Evolutionary conservation across 2,888 invertebrate species (phyloP), one percentile per base, ranked within the genome.

Genomic region (Agonopterix heracliana): DNA sequence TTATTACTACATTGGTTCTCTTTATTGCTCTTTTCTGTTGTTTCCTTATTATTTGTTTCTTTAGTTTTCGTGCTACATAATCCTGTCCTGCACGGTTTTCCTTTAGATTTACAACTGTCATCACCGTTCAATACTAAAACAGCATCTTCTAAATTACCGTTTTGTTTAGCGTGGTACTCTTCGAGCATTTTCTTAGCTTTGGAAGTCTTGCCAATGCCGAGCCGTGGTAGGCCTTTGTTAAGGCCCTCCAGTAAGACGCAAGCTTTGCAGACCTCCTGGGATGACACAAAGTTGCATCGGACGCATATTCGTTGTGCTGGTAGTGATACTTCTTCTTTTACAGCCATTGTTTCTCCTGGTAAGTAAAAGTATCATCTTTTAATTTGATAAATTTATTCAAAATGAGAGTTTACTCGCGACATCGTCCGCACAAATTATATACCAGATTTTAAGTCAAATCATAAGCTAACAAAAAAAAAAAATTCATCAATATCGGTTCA

Each of bases 191-290:
- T 90, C 59, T 93, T 93, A 1, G 92, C 93, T 74, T 93, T 94
- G n/a, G 94, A 95, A 49, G 94, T 93, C 78, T 97, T 97, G 2
- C 96, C 96, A 35, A 97, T 94, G n/a, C 96, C 97, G 44, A 97
- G 89, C 75, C 93, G 94, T 0, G 98, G 98, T 44, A 97, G 80
- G 1, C 98, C 98, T 81, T 94, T 92, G 79, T 99, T 99, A 1
- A 99, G 89, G 1, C 99, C 99, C 86, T 99, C 98, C 3, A 99
- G 85, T 50, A 99, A 89, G 0, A 97, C 93, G 77, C 99, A 99
- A 0, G 99, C 99, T 78, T 99, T 99, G 78, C 99, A 99, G 3
- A 98, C 91, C 63, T 93, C 92, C 74, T 98, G 98, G 54, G 98
- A 98, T 0, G 96, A 95, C 0, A 95, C 93, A 78, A 95, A 99